Percentiles rank a stretch among this genome's conserved stretches.
These are phyloP conservation scores for Elmis aenea DNA, from an alignment of 2,888 invertebrate genomes.

Conservation along the genomic window DNA sequence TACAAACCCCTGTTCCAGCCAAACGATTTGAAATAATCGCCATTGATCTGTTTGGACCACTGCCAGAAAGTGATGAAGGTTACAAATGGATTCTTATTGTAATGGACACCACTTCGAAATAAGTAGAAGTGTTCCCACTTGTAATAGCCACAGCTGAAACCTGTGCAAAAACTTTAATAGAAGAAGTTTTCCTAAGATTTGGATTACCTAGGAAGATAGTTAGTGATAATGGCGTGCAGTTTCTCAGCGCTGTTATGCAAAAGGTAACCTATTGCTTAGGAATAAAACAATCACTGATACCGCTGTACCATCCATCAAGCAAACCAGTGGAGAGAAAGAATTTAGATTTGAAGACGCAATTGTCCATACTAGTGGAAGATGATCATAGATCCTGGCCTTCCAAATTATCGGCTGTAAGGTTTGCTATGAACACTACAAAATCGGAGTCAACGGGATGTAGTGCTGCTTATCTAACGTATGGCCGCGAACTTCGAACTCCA, in stretches of 20 bases:
- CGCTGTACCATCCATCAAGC: constrained; percentile 31
- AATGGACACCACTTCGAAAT: constrained; percentile 24
- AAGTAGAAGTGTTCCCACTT: constrained; percentile 30
- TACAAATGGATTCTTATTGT: constrained; percentile 26
- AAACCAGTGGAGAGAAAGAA: constrained; percentile 33
- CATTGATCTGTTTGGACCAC: constrained; percentile 30
- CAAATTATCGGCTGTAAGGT: too few relatives aligned
- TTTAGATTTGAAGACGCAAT: constrained; percentile 23
- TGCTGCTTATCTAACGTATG: too few relatives aligned
- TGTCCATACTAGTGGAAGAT: constrained; percentile 21
- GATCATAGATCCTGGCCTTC: too few relatives aligned
- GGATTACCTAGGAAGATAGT: constrained; percentile 29
- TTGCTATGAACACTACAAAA: too few relatives aligned
- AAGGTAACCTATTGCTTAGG: constrained; percentile 20
- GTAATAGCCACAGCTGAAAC: constrained; percentile 21
- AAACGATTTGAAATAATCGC: constrained; percentile 31
- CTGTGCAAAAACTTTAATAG: constrained; percentile 22
- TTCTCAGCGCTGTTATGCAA: constrained; percentile 26
- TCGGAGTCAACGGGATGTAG: too few relatives aligned
- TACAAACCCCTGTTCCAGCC: constrained; percentile 24
- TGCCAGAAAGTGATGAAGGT: constrained; percentile 7
- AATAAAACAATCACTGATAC: constrained; percentile 25
- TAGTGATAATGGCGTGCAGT: constrained; percentile 23
- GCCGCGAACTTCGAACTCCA: too few relatives aligned
- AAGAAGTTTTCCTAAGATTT: constrained; percentile 35